Base-by-base conservation (phyloP, 1,140 invertebrate species). In the Eupristina koningsbergeri region DNA sequence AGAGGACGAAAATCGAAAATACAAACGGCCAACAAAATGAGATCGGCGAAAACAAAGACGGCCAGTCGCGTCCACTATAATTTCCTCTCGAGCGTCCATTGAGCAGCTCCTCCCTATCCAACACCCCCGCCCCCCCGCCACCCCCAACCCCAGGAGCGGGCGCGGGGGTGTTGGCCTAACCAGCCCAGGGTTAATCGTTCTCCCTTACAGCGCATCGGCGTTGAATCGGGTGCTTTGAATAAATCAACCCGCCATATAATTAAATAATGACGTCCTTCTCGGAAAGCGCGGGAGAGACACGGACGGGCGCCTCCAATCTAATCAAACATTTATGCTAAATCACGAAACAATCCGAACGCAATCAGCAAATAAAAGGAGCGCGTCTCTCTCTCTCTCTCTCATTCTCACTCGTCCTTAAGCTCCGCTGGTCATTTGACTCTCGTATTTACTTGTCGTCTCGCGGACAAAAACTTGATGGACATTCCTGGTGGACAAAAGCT, bases 291-390 rank as follows among this genome's bases (percentile, higher is more conserved):
- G 3, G 53, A 58, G 22, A 58, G 22, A 58, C 3, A 26, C 22
- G 22, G 53, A 22, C 19, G 22, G 53, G 3, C 61, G 61, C 36
- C 36, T 39, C 22, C 39, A 92, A 93, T 93, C 92, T 91, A 93
- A 93, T 93, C 92, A 93, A 92, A 93, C 92, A 93, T 93, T 93
- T 93, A 93, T 93, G 92, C 92, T 93, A 93, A 93, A 93, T 93
- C 92, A 93, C 91, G 92, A 93, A 92, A 93, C 91, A 93, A 93
- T 93, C 90, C 89, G 89, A 91, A 90, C 89, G 91, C 91, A 93
- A 92, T 93, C 91, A 92, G 91, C 92, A 92, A 92, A 93, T 93
- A 93, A 93, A 93, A 92, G 90, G 90, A 89, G 58, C 61, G n/a
- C 13, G 36, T 15, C 87, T 41, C 45, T 5, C 22, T 15, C 26